phyloP scores from a whole-genome alignment of 92 coral and sea anemone species.

The Blastomussa wellsi region DNA sequence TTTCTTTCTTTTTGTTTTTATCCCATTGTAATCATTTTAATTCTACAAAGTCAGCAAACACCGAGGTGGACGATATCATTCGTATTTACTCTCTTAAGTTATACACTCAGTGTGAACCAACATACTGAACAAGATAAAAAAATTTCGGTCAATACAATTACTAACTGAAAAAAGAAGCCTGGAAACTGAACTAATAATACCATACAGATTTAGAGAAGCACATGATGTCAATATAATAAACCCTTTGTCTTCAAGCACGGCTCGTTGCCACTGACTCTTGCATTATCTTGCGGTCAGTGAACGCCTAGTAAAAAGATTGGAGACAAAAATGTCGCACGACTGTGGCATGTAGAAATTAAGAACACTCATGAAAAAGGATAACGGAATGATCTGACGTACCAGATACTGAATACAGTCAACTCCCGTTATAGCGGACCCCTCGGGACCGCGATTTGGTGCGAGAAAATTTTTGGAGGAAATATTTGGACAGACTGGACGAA shows the following conservation, averaged over 20 bases:
- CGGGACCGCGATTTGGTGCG: too few species aligned
- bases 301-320: background rate
- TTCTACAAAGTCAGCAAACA: background rate
- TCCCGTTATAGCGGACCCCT: too few species aligned
- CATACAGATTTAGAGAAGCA: background rate
- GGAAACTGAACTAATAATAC: background rate
- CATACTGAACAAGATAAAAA: background rate
- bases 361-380: background rate
- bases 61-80: background rate
- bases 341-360: background rate
- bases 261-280: background rate
- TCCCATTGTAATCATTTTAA: background rate
- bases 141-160: background rate
- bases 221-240: background rate
- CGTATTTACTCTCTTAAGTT: background rate
- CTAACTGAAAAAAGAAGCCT: background rate
- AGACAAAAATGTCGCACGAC: background rate
- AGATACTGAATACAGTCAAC: background rate
- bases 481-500: too few species aligned
- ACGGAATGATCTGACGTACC: too few species aligned
- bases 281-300: background rate
- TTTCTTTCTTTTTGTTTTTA: background rate
- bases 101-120: background rate
- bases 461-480: too few species aligned
- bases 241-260: background rate